Conservation (phyloP, 1,140 invertebrate species). For the Spodoptera litura region DNA sequence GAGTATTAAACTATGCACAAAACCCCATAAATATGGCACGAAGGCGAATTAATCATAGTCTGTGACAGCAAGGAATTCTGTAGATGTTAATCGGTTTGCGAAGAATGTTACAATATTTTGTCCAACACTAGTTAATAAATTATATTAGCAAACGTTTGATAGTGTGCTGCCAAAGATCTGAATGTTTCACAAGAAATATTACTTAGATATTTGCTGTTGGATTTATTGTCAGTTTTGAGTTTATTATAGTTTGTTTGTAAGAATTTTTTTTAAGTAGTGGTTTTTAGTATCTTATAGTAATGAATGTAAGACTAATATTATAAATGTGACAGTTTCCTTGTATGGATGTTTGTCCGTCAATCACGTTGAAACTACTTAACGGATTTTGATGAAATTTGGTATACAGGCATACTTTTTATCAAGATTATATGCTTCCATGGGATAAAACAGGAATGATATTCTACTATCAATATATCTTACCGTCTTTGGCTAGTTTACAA, state of each 20-base stretch:
- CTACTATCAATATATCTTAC: too few relatives aligned
- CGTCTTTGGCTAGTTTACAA: too few relatives aligned
- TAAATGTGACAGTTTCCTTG: too few relatives aligned
- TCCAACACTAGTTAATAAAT: constrained; percentile 14
- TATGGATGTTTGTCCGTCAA: too few relatives aligned
- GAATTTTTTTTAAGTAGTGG: too few relatives aligned
- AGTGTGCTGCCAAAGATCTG: constrained; percentile 18
- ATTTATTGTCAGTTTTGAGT: constrained; percentile 5
- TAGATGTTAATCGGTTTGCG: constrained; percentile 30
- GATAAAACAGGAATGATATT: too few relatives aligned
- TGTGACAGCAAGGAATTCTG: constrained; percentile 1
- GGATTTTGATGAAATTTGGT: too few relatives aligned
- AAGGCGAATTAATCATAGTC: constrained; percentile 11
- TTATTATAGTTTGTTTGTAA: neutral
- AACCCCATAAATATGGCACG: neutral
- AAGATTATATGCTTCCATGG: too few relatives aligned
- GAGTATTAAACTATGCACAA: neutral
- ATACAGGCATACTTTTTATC: too few relatives aligned
- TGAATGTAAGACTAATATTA: too few relatives aligned
- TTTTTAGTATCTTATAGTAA: too few relatives aligned
- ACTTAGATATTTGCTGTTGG: neutral
- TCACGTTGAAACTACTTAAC: too few relatives aligned
- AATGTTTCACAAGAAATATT: neutral
- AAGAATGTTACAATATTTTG: constrained; percentile 28
- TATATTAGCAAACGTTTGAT: constrained; percentile 15